These are phyloP conservation scores for Temnothorax unifasciatus DNA, from an alignment of 2,888 invertebrate genomes.

Conservation along the genomic window DNA sequence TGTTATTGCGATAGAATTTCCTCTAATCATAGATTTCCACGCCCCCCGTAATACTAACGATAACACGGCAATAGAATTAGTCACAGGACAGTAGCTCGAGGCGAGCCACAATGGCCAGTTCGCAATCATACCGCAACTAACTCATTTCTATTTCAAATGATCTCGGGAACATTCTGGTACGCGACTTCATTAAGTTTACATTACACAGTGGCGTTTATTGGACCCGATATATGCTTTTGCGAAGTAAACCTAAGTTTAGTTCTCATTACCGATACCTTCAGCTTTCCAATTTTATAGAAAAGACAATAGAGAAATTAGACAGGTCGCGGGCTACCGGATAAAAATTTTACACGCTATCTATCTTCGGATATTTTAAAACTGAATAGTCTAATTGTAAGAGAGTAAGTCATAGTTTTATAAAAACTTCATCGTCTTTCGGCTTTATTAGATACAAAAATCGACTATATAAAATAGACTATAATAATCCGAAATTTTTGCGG, in stretches of 20 bases:
- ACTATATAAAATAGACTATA: background rate
- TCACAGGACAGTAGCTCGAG: slow-evolving; percentile 24
- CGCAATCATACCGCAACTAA: slow-evolving; percentile 47
- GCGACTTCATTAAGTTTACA: slow-evolving; percentile 27
- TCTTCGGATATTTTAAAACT: background rate
- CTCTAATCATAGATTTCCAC: slow-evolving; percentile 70
- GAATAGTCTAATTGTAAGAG: background rate
- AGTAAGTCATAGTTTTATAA: background rate
- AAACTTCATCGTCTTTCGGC: background rate
- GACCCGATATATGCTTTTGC: too few relatives aligned
- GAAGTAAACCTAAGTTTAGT: background rate
- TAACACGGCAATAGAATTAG: slow-evolving; percentile 39
- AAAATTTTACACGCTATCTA: background rate
- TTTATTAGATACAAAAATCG: background rate
- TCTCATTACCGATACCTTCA: background rate
- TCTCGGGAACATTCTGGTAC: slow-evolving; percentile 34
- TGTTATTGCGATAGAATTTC: slow-evolving; percentile 74
- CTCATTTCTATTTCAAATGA: slow-evolving; percentile 40
- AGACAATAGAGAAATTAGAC: background rate
- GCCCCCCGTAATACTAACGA: slow-evolving; percentile 59
- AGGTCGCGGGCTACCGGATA: background rate
- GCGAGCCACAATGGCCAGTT: slow-evolving; percentile 19
- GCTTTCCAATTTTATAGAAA: background rate
- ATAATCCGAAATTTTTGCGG: background rate
- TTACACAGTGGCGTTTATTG: background rate